Percentiles rank a stretch among this genome's conserved stretches.
Evolutionary conservation across 2,888 invertebrate genomes (phyloP).

Genomic region (Fabriciana adippe): DNA sequence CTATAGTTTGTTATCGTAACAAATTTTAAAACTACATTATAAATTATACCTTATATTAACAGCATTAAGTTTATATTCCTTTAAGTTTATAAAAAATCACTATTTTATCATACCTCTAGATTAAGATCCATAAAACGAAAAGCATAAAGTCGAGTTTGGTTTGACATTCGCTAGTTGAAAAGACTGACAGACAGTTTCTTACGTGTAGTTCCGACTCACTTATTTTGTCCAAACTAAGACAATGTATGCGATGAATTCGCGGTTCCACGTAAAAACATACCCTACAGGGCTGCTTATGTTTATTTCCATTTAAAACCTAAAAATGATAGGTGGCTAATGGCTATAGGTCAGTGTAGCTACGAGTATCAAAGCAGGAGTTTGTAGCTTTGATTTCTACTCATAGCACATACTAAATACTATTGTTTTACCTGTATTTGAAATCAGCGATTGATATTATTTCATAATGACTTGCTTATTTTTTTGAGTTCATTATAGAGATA

Average conservation of each 20-base stretch:
- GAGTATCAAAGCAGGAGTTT: too few species aligned
- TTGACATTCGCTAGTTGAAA: not conserved
- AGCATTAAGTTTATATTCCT: not conserved
- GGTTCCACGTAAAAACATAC: conserved; percentile 61
- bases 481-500: too few species aligned
- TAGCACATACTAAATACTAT: too few species aligned
- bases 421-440: too few species aligned
- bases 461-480: too few species aligned
- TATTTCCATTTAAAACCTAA: not conserved
- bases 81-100: not conserved
- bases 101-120: conserved; percentile 1
- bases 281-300: conserved; percentile 51
- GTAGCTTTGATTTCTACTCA: too few species aligned
- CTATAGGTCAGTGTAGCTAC: too few species aligned
- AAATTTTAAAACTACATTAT: not conserved
- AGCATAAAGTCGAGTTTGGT: conserved; percentile 11
- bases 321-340: too few species aligned
- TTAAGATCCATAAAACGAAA: conserved; percentile 1
- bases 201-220: conserved; percentile 68
- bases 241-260: conserved; percentile 72
- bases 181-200: conserved; percentile 51
- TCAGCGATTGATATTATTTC: too few species aligned
- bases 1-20: conserved; percentile 32
- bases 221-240: conserved; percentile 77
- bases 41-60: conserved; percentile 41